Evolutionary conservation across 35 echinoderm and acorn worm species (phyloP), one percentile per base, ranked within the genome.

Genomic region (Chiridota heheva): DNA sequence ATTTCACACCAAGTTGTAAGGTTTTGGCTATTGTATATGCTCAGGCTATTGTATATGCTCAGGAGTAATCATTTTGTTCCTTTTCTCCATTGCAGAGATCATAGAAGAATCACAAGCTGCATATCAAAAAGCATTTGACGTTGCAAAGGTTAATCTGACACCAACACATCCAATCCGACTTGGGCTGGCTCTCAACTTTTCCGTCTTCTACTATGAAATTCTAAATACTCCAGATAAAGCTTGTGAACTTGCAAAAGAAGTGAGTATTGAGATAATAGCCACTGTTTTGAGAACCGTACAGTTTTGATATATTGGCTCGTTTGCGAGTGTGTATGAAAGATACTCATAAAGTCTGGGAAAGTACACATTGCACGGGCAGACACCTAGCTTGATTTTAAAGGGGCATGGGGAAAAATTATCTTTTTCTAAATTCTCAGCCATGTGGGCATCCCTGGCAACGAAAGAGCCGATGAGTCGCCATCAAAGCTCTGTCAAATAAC

Each of bases 121-220:
- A 22, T 92, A 92, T 36, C 24, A 81, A 17, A 32, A 46, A 33
- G 90, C 90, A 51, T 84, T 69, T 60, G 53, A 84, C 2, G 16
- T 59, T 10, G 84, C 78, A 46, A 42, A 66, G 18, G 18, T 38
- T 39, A 40, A 84, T 2, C 82, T 96, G 93, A 63, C 77, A 39
- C 78, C 93, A 55, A 96, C 93, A 64, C 93, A 96, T 90, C 93
- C 93, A 28, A 96, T 96, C 48, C 74, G 93, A 29, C 88, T 96
- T 68, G 93, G 93, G 26, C 40, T 96, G 79, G 93, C 93, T 68
- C 79, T 96, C 20, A 96, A 96, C 72, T 96, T 91, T 57, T 96
- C 93, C 42, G 93, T 96, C 44, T 96, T 96, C 84, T 96, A 84
- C 70, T 96, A 96, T 84, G 93, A 96, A 91, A 96, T 96, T 64